Conservation (phyloP, 2,888 invertebrate species). For the Liopterus haemorrhoidalis region DNA sequence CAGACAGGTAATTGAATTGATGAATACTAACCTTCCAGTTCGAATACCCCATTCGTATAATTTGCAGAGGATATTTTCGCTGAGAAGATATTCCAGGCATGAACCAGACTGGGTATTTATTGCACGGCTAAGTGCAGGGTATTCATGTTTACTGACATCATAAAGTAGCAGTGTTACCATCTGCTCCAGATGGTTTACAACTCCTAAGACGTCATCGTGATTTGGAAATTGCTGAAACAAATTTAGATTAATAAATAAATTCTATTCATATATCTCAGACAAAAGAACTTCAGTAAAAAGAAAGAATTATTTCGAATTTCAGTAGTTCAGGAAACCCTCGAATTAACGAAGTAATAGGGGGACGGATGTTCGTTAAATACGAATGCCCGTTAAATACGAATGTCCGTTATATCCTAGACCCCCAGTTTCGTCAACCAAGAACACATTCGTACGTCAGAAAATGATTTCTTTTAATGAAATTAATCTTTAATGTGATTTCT, state of each 20-base stretch:
- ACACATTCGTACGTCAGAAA: too few species aligned
- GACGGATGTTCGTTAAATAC: too few species aligned
- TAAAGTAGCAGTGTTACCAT: slow-evolving; percentile 77
- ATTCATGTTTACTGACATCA: slow-evolving; percentile 63
- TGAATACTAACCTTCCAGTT: slow-evolving; percentile 63
- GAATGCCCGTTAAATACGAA: too few species aligned
- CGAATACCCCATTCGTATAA: slow-evolving; percentile 79
- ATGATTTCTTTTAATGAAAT: too few species aligned
- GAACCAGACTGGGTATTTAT: slow-evolving; percentile 54
- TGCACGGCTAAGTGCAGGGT: slow-evolving; percentile 44
- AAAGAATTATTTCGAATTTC: slow-evolving; percentile 16
- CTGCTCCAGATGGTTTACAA: slow-evolving; percentile 88
- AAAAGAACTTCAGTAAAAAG: slow-evolving; percentile 20
- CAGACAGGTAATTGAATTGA: background rate
- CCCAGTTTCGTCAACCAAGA: too few species aligned
- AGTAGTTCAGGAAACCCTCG: too few species aligned
- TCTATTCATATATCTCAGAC: slow-evolving; percentile 20
- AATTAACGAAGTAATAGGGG: too few species aligned
- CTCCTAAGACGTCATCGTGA: slow-evolving; percentile 84
- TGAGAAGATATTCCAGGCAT: slow-evolving; percentile 69
- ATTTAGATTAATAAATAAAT: slow-evolving; percentile 19
- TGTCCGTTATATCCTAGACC: too few species aligned
- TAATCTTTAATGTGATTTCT: too few species aligned
- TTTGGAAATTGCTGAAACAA: slow-evolving; percentile 51
- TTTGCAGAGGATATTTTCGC: slow-evolving; percentile 79